Evolutionary conservation across 1,140 invertebrate species (phyloP), one percentile per base, ranked within the genome.

Genomic region (Ephestia elutella): DNA sequence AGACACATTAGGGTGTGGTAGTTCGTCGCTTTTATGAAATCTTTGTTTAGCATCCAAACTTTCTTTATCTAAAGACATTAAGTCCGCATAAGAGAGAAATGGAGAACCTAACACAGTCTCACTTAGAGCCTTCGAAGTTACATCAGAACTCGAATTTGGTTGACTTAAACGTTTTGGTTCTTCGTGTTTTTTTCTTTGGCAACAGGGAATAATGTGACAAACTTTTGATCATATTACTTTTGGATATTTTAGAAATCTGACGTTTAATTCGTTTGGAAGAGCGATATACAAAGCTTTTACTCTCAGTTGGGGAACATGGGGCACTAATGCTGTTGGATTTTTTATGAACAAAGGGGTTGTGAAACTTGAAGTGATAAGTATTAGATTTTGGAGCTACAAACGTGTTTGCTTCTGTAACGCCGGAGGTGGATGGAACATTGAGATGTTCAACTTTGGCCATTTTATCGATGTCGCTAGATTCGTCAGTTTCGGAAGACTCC

Each of bases 151-250:
- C 32, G 85, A 87, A 50, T 73, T 71, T 25, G 82, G 81, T 50
- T 82, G 74, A 61, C 81, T 88, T 19, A 86, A 61, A 19, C 66
- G 64, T 71, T 78, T 77, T 11, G 68, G 62, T 7, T 72, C 65
- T 11, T 63, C 58, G 25, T 85, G 70, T 56, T 78, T 87, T n/a
- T 65, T 82, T 87, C 59, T 81, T 86, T 21, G 84, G 79, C 55
- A 80, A 63, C 44, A 88, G 68, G 54, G 86, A 87, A 59, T 83
- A 83, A 61, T 88, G 86, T 5, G 86, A 88, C 57, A 88, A 68
- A 66, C 86, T 88, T 71, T 86, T 87, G 28, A 88, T 86, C 80
- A 87, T 86, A 67, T 66, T 85, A 51, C 74, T 88, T 58, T 87
- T 82, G 9, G 86, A 83, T 60, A 88, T 63, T 59, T 85, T 87